Evolutionary conservation across 1,140 invertebrate genomes (phyloP).

Genomic region (Trigoniulus corallinus): DNA sequence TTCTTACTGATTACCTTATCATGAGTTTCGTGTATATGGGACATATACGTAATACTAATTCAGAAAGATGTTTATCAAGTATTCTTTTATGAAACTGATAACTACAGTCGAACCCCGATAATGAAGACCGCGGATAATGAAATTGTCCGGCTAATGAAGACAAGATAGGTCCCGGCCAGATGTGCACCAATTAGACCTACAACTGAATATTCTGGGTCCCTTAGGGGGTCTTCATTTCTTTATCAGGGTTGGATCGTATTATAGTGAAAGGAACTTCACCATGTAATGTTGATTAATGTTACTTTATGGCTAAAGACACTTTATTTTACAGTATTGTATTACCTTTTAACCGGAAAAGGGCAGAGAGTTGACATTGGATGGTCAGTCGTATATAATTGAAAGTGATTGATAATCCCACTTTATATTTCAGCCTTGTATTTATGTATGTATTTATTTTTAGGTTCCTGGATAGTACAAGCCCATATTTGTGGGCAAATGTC

Average conservation of each 20-base stretch:
- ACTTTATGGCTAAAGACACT: conserved; percentile 1
- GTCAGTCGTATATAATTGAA: conserved; percentile 28
- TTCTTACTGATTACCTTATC: too few species aligned
- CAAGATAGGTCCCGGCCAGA: too few species aligned
- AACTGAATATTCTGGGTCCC: too few species aligned
- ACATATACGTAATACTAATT: too few species aligned
- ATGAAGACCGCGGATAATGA: too few species aligned
- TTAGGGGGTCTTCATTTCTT: too few species aligned
- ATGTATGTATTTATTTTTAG: conserved; percentile 21
- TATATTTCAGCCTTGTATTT: conserved; percentile 6
- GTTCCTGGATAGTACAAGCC: conserved; percentile 66
- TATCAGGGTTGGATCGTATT: neutral
- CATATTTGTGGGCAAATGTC: conserved; percentile 83
- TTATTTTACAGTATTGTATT: conserved; percentile 42
- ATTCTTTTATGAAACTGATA: too few species aligned
- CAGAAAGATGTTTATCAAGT: too few species aligned
- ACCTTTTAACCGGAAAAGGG: conserved; percentile 71
- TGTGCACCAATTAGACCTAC: too few species aligned
- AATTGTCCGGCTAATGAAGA: too few species aligned
- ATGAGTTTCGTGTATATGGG: too few species aligned
- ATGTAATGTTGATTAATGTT: neutral
- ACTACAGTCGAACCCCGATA: too few species aligned
- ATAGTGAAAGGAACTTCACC: neutral
- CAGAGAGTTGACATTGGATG: conserved; percentile 75
- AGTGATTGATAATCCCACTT: conserved; percentile 5